Conservation (phyloP, 2,888 invertebrate species). For the Acronicta psi region DNA sequence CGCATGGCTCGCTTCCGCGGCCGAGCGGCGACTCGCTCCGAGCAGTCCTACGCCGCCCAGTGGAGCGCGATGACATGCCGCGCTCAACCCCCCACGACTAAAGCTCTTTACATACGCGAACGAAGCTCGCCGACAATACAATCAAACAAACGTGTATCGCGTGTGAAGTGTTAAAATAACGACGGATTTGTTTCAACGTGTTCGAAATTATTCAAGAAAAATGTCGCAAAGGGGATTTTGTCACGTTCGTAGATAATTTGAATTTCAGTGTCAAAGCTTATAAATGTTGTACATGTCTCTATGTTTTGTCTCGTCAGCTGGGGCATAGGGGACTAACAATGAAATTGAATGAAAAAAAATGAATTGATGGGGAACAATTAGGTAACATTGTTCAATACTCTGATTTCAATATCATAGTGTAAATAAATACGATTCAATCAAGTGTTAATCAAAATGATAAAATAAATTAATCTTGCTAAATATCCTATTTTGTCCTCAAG, state of each 20-base stretch:
- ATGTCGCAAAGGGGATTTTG: slow-evolving; percentile 70
- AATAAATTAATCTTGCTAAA: slow-evolving; percentile 31
- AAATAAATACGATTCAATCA: slow-evolving; percentile 37
- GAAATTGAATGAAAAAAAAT: slow-evolving; percentile 58
- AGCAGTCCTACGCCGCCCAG: slow-evolving; percentile 79
- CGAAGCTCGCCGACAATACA: slow-evolving; percentile 49
- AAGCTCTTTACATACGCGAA: slow-evolving; percentile 61
- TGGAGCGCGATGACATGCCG: slow-evolving; percentile 79
- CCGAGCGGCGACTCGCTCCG: slow-evolving; percentile 48
- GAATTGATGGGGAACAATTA: slow-evolving; percentile 58
- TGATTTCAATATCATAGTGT: slow-evolving; percentile 27
- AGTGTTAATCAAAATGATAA: slow-evolving; percentile 32
- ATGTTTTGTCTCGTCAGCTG: slow-evolving; percentile 58
- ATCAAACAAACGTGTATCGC: slow-evolving; percentile 55
- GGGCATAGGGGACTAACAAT: slow-evolving; percentile 70
- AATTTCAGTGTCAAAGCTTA: slow-evolving; percentile 80
- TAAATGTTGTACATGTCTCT: slow-evolving; percentile 77
- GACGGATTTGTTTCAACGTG: slow-evolving; percentile 56
- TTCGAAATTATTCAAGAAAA: slow-evolving; percentile 60
- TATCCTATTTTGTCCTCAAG: slow-evolving; percentile 33
- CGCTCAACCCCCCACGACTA: slow-evolving; percentile 60
- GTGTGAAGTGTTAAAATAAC: slow-evolving; percentile 69
- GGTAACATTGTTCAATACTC: slow-evolving; percentile 58
- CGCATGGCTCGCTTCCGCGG: slow-evolving; percentile 64
- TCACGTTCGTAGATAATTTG: slow-evolving; percentile 83